These are phyloP conservation scores for Diachasmimorpha longicaudata DNA, from an alignment of 1,140 invertebrate genomes.

Conservation along the genomic window DNA sequence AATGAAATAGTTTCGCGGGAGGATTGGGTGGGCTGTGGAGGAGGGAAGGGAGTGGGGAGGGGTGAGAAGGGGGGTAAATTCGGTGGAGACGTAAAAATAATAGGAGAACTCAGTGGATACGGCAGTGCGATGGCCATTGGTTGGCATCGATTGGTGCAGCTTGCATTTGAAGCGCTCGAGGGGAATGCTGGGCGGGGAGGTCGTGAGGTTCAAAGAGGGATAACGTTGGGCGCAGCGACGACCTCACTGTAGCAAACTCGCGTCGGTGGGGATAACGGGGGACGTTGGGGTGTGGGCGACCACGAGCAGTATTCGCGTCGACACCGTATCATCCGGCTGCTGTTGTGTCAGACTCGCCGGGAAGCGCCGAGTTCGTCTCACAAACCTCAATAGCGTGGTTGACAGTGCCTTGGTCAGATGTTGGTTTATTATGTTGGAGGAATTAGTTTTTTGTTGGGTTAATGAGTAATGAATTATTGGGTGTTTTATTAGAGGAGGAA, in stretches of 20 bases:
- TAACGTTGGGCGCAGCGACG: not conserved
- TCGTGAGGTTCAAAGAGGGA: not conserved
- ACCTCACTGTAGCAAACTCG: not conserved
- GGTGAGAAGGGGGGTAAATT: not conserved
- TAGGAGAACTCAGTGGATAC: conserved; percentile 15
- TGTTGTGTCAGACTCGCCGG: conserved; percentile 7
- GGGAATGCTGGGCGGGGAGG: not conserved
- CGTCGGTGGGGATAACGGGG: not conserved
- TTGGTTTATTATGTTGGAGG: not conserved
- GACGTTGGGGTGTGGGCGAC: conserved; percentile 21
- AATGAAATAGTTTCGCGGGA: too few species aligned
- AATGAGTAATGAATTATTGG: too few species aligned
- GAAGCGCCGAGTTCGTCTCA: not conserved
- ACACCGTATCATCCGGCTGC: conserved; percentile 29
- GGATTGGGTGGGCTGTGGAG: too few species aligned
- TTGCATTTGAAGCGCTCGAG: not conserved
- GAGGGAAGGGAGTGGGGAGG: not conserved
- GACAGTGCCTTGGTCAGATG: not conserved
- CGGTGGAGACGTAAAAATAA: not conserved
- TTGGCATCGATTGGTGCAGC: conserved; percentile 22
- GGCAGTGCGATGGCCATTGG: conserved; percentile 1
- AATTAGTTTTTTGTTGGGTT: too few species aligned
- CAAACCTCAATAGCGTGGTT: not conserved
- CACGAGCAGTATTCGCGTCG: conserved; percentile 33
- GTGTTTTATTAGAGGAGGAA: too few species aligned